phyloP scores from a whole-genome alignment of 2,797 vertebrate species.

The Megalops cyprinoides region DNA sequence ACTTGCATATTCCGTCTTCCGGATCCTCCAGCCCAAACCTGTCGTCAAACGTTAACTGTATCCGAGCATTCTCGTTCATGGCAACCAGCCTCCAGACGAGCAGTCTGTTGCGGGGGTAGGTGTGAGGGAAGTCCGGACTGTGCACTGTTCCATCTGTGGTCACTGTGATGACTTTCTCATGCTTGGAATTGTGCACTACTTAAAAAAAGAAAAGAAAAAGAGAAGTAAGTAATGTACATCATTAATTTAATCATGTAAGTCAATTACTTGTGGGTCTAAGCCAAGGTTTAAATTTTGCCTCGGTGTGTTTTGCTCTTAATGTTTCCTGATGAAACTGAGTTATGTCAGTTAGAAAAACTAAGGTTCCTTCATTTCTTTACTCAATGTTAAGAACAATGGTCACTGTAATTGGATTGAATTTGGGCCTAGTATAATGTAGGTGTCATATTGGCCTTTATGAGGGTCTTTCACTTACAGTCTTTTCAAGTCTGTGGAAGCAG shows the following conservation, averaged over 20 bases:
- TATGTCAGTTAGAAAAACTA: no score
- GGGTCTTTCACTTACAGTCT: background rate
- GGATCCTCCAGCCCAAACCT: conserved; percentile 95
- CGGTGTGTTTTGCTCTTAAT: background rate
- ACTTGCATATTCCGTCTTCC: conserved; percentile 98
- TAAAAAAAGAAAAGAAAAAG: background rate
- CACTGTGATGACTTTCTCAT: conserved; percentile 91
- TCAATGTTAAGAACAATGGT: background rate
- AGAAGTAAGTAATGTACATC: background rate
- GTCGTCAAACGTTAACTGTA: conserved; percentile 94
- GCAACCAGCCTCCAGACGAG: conserved; percentile 90
- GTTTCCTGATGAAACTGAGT: background rate
- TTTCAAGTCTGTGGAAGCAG: background rate
- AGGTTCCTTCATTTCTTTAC: no score
- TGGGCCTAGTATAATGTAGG: background rate
- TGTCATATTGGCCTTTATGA: background rate
- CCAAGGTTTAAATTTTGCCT: background rate
- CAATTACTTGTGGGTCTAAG: no score
- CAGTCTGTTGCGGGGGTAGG: conserved; percentile 87
- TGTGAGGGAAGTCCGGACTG: conserved; percentile 90
- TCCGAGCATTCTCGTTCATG: conserved; percentile 80
- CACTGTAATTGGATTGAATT: background rate
- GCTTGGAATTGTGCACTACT: conserved; percentile 93
- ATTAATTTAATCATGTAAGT: no score
- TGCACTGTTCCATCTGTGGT: conserved; percentile 89